These are phyloP conservation scores for Drosophila saltans DNA, from an alignment of 1,140 invertebrate species.

Conservation along the genomic window DNA sequence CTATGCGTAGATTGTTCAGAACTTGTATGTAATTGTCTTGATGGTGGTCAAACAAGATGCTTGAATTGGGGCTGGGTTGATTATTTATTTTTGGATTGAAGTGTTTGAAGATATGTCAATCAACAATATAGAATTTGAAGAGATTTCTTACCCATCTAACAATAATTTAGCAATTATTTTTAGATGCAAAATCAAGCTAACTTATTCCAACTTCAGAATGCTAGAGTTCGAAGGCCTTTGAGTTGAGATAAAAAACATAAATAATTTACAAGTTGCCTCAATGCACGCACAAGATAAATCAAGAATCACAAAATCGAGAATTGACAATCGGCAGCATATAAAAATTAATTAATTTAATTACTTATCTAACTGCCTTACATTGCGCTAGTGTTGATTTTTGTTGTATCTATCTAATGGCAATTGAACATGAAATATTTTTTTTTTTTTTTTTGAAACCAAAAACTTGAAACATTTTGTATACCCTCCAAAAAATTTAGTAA, in stretches of 20 bases:
- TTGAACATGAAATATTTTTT: conserved; percentile 50
- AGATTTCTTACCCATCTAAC: conserved; percentile 2
- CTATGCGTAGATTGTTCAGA: conserved; percentile 15
- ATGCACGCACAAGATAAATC: conserved; percentile 61
- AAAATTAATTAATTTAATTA: conserved; percentile 78
- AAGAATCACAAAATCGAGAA: conserved; percentile 34
- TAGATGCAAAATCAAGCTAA: conserved; percentile 42
- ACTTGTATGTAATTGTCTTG: conserved; percentile 32
- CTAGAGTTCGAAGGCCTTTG: conserved; percentile 47
- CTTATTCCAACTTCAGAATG: conserved; percentile 44
- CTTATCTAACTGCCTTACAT: conserved; percentile 67
- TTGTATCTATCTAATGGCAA: conserved; percentile 49
- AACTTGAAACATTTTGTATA: conserved; percentile 30
- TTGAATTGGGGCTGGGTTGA: conserved; percentile 15
- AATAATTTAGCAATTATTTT: conserved; percentile 13
- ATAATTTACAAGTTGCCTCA: conserved; percentile 47
- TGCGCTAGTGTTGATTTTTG: conserved; percentile 39
- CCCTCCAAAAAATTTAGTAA: conserved; percentile 7
- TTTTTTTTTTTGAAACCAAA: conserved; percentile 8
- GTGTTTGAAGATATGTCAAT: conserved; percentile 15
- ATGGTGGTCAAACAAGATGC: conserved; percentile 10
- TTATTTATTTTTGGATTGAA: background rate
- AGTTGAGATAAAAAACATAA: conserved; percentile 12
- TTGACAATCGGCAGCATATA: conserved; percentile 58
- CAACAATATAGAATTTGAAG: conserved; percentile 4